Evolutionary conservation across 2,888 invertebrate species (phyloP).

Genomic region (Drosophila rellima): DNA sequence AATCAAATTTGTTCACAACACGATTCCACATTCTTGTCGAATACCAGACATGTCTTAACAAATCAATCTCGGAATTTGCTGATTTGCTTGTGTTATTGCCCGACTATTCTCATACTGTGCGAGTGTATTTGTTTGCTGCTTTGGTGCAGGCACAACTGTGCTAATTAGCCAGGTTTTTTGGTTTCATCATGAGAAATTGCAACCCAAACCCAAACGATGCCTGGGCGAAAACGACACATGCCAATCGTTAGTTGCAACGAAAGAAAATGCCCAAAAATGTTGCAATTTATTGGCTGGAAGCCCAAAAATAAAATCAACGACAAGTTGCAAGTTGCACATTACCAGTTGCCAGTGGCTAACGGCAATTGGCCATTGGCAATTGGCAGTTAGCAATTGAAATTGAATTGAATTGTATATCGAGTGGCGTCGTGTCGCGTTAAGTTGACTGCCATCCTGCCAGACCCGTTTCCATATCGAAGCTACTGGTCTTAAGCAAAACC

Average conservation of each 20-base stretch:
- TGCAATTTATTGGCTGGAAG: constrained; percentile 59
- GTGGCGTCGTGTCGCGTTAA: constrained; percentile 29
- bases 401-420: constrained; percentile 67
- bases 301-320: constrained; percentile 38
- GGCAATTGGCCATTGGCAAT: constrained; percentile 26
- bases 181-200: constrained; percentile 39
- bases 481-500: constrained; percentile 80
- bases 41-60: constrained; percentile 41
- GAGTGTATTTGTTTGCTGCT: constrained; percentile 12
- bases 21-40: constrained; percentile 33
- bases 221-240: constrained; percentile 48
- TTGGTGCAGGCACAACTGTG: constrained; percentile 22
- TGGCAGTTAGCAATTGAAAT: constrained; percentile 44
- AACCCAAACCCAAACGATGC: constrained; percentile 8
- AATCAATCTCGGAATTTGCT: constrained; percentile 23
- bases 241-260: constrained; percentile 46
- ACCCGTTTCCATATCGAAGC: constrained; percentile 70
- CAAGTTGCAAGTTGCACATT: constrained; percentile 34
- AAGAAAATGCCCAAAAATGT: constrained; percentile 66
- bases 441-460: constrained; percentile 68
- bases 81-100: constrained; percentile 22
- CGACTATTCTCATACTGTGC: constrained; percentile 3
- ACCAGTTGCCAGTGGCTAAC: neutral
- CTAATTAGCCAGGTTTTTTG: constrained; percentile 49
- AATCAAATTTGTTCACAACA: constrained; percentile 27